Evolutionary conservation across 2,888 invertebrate genomes (phyloP).

Genomic region (Plebejus melissa): DNA sequence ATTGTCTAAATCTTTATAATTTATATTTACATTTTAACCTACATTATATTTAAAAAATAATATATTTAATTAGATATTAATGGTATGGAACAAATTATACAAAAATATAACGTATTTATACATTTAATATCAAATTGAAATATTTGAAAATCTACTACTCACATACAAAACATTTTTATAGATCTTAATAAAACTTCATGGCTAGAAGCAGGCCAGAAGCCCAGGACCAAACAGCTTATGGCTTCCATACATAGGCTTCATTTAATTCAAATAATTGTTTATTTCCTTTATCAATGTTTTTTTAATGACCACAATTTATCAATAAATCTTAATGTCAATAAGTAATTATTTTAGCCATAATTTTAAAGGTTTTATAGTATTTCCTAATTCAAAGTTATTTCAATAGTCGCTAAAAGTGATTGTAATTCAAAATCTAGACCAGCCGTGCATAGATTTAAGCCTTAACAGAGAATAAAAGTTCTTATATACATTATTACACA

Average conservation of each 20-base stretch:
- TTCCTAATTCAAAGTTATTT: neutral
- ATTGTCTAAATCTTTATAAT: neutral
- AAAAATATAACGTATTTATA: neutral
- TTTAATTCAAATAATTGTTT: neutral
- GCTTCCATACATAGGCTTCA: neutral
- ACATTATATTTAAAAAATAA: neutral
- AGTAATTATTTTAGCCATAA: neutral
- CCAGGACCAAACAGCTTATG: neutral
- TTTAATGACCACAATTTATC: neutral
- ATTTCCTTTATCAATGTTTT: neutral
- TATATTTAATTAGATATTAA: neutral
- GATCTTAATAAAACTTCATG: neutral
- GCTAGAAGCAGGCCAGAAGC: neutral
- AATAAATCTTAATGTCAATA: neutral
- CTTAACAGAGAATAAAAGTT: neutral
- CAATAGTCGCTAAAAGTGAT: neutral
- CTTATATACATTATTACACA: constrained; percentile 1
- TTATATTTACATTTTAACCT: neutral
- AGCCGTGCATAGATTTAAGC: neutral
- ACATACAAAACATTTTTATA: neutral
- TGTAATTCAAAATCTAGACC: neutral
- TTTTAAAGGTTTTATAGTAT: neutral
- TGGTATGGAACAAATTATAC: neutral
- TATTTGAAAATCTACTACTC: neutral
- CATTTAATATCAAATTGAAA: neutral